Conservation (phyloP, 2,113 vertebrate genomes). For the Austrofundulus limnaeus region DNA sequence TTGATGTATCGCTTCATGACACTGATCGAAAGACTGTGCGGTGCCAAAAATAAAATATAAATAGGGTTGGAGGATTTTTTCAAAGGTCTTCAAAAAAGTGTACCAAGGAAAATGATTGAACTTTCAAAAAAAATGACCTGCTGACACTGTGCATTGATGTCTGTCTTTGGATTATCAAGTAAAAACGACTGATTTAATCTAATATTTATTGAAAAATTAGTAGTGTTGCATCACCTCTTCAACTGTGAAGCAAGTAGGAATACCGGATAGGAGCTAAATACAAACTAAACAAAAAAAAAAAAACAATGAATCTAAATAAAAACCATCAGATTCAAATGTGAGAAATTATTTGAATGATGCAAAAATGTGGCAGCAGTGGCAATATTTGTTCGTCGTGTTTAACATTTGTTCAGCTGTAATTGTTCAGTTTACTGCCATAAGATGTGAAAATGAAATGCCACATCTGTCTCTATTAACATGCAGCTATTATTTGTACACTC, state of each 20-base stretch:
- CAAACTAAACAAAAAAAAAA: no score
- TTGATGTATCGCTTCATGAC: conserved; percentile 74
- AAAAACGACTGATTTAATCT: no score
- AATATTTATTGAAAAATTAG: no score
- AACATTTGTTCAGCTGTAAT: conserved; percentile 15
- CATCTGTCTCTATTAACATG: conserved; percentile 3
- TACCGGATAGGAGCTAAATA: no score
- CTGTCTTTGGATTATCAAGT: no score
- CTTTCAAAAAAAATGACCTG: not conserved
- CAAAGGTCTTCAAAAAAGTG: not conserved
- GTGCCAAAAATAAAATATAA: conserved; percentile 9
- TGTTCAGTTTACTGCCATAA: conserved; percentile 12
- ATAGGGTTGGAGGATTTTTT: not conserved
- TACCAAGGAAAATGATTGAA: not conserved
- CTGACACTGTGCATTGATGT: no score
- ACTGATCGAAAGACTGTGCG: conserved; percentile 43
- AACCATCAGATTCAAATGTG: conserved; percentile 11
- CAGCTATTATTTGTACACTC: not conserved
- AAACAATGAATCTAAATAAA: conserved; percentile 11
- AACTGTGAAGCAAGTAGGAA: no score
- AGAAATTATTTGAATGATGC: conserved; percentile 45
- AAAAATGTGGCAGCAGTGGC: conserved; percentile 36
- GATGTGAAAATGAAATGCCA: not conserved
- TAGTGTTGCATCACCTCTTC: no score
- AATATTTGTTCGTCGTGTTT: conserved; percentile 26